These are phyloP conservation scores for Eilema depressum DNA, from an alignment of 2,888 invertebrate genomes.

Conservation along the genomic window DNA sequence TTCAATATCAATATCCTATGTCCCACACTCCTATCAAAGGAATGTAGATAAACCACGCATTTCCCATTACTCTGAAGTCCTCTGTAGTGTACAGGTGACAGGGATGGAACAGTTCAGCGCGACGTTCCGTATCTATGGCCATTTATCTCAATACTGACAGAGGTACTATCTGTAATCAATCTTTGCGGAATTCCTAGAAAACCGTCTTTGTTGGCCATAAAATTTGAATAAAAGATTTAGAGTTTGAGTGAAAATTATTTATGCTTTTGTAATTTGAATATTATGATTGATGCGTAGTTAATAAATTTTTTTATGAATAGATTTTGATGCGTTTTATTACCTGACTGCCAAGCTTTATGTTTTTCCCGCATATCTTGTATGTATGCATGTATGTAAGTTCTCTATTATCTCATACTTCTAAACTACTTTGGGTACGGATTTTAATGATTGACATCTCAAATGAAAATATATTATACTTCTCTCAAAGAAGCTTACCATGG, in stretches of 20 bases:
- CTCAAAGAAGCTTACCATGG: too few species aligned
- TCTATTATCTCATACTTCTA: too few species aligned
- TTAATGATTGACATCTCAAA: too few species aligned
- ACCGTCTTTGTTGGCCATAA: constrained; percentile 11
- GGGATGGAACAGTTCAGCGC: constrained; percentile 22
- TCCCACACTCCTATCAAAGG: background rate
- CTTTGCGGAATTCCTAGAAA: constrained; percentile 21
- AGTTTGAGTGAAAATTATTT: background rate
- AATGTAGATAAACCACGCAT: constrained; percentile 12
- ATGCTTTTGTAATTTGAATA: background rate
- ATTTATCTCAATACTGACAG: constrained; percentile 44
- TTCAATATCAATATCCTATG: background rate
- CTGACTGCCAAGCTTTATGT: too few species aligned
- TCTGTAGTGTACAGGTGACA: constrained; percentile 18
- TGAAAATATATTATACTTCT: too few species aligned
- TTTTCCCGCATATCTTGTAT: too few species aligned
- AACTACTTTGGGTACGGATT: too few species aligned
- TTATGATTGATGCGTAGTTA: too few species aligned
- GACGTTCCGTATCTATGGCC: constrained; percentile 19
- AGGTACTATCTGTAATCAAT: constrained; percentile 33
- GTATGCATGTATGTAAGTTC: too few species aligned
- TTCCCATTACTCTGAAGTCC: constrained; percentile 1
- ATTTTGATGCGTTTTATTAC: too few species aligned
- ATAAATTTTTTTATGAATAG: too few species aligned
- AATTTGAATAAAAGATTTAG: constrained; percentile 14